Conservation (phyloP, 2,888 invertebrate genomes). For the Epiblema foenella region DNA sequence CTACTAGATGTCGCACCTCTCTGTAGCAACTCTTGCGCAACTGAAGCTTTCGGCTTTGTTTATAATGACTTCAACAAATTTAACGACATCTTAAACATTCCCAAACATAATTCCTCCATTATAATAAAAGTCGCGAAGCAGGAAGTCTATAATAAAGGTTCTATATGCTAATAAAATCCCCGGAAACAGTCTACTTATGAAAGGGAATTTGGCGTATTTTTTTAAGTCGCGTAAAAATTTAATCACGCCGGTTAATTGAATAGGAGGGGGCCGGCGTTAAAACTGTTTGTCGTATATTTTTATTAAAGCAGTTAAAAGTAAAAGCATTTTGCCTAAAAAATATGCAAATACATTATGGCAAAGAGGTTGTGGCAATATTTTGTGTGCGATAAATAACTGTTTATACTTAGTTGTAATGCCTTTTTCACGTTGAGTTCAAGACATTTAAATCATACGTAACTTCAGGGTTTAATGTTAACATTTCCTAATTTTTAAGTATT, state of each 20-base stretch:
- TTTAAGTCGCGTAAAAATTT: conserved; percentile 71
- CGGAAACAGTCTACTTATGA: conserved; percentile 49
- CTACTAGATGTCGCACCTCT: conserved; percentile 1
- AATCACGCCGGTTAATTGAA: conserved; percentile 67
- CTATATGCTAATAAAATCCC: conserved; percentile 62
- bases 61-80: conserved; percentile 48
- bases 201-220: conserved; percentile 58
- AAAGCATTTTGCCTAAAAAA: conserved; percentile 41
- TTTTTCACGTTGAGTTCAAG: background rate
- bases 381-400: conserved; percentile 26
- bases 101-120: conserved; percentile 69
- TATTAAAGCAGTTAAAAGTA: conserved; percentile 48
- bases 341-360: conserved; percentile 40
- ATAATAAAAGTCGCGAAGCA: conserved; percentile 67
- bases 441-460: background rate
- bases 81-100: conserved; percentile 59
- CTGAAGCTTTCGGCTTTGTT: conserved; percentile 13
- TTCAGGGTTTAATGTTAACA: background rate
- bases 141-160: conserved; percentile 56
- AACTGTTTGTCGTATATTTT: conserved; percentile 57
- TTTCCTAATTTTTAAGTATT: no score
- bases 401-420: background rate
- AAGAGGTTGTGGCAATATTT: conserved; percentile 37
- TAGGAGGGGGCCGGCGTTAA: conserved; percentile 50
- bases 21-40: background rate